phyloP scores from a whole-genome alignment of 2,113 vertebrate species.

The Lutjanus erythropterus region DNA sequence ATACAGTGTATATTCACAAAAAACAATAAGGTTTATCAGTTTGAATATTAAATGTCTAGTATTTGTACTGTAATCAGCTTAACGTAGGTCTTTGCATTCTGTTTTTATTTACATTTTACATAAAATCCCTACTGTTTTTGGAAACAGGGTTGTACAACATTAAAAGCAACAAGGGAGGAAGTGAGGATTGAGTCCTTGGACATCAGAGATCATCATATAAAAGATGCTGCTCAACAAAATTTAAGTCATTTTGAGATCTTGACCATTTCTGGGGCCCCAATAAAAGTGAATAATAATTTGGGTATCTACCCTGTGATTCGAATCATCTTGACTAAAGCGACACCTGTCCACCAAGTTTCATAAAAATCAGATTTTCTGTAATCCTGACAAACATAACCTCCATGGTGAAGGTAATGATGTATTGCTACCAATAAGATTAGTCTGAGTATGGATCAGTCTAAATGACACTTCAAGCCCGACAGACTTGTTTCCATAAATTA shows the following conservation, averaged over 20 bases:
- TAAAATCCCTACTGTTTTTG: no score
- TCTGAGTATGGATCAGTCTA: not conserved
- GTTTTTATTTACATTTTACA: no score
- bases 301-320: no score
- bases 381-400: not conserved
- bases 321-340: no score
- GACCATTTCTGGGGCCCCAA: not conserved
- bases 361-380: not conserved
- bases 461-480: not conserved
- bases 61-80: no score
- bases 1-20: no score
- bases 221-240: not conserved
- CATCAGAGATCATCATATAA: no score
- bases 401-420: not conserved
- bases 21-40: no score
- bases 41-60: no score
- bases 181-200: not conserved
- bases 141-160: not conserved
- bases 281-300: no score
- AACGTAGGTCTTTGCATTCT: no score
- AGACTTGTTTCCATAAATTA: not conserved
- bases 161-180: not conserved
- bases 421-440: not conserved
- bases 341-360: no score
- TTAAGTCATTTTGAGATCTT: not conserved